Evolutionary conservation across 2,888 invertebrate genomes (phyloP).

Genomic region (Drosophila melanocephala): DNA sequence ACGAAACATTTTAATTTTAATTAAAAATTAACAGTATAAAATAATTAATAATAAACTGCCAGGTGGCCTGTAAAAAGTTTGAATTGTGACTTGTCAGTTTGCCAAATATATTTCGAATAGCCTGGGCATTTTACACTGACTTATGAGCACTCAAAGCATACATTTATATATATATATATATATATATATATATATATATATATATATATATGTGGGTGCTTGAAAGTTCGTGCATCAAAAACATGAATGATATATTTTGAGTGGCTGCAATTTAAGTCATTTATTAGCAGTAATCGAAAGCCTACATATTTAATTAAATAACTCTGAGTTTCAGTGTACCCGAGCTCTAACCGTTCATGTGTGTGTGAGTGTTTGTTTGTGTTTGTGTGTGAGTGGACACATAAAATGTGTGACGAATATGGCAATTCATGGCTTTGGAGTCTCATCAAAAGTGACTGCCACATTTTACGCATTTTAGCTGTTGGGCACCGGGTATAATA

Average conservation of each 20-base stretch:
- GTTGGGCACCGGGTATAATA: constrained; percentile 8
- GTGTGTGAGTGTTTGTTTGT: neutral
- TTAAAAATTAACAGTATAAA: neutral
- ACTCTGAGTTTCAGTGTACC: neutral
- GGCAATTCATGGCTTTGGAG: constrained; percentile 3
- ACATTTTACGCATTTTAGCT: constrained; percentile 9
- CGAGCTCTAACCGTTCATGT: neutral
- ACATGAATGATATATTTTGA: neutral
- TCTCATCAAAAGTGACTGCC: constrained; percentile 4
- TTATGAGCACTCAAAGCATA: no score
- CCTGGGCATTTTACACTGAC: no score
- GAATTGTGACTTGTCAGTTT: neutral
- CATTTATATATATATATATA: no score
- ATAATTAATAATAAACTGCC: neutral
- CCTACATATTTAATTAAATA: constrained; percentile 11
- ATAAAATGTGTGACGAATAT: constrained; percentile 9
- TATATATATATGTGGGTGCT: neutral
- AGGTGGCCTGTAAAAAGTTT: neutral
- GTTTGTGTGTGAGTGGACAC: neutral
- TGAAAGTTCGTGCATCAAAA: neutral
- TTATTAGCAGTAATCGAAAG: constrained; percentile 3
- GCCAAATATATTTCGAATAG: no score
- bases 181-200: neutral
- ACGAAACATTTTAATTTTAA: neutral
- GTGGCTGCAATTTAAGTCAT: neutral